phyloP scores from a whole-genome alignment of 2,888 invertebrate species.

The Xanthostigma xanthostigma region DNA sequence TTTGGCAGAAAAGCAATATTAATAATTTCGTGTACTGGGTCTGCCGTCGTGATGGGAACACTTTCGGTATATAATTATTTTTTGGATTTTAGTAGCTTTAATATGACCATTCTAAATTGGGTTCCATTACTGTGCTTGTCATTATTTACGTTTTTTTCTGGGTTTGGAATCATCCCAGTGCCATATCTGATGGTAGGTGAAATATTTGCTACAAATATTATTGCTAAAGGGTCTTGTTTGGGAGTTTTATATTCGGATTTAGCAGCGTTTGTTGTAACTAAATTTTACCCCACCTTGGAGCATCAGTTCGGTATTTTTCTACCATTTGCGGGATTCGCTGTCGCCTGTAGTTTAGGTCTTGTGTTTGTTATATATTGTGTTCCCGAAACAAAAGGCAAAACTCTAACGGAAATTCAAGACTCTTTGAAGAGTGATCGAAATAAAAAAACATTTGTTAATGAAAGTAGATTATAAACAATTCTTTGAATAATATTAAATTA shows the following conservation, averaged over 20 bases:
- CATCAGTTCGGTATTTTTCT: slow-evolving; percentile 24
- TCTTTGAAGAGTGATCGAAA: slow-evolving; percentile 19
- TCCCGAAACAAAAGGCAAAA: slow-evolving; percentile 30
- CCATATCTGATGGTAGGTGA: slow-evolving; percentile 29
- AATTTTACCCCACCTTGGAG: slow-evolving; percentile 26
- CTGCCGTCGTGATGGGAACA: slow-evolving; percentile 19
- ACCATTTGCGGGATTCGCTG: slow-evolving; percentile 25
- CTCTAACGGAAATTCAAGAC: slow-evolving; percentile 27
- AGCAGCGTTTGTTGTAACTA: slow-evolving; percentile 27
- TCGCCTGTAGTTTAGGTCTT: slow-evolving; percentile 23
- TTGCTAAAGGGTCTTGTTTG: slow-evolving; percentile 26
- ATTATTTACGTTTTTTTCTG: slow-evolving; percentile 3
- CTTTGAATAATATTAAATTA: too few species aligned
- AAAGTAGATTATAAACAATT: too few species aligned
- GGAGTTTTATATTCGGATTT: slow-evolving; percentile 24
- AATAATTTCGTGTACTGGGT: slow-evolving; percentile 21
- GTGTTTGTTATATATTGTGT: slow-evolving; percentile 23
- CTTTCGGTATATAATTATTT: slow-evolving; percentile 20
- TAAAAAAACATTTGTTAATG: too few species aligned
- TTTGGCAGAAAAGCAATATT: slow-evolving; percentile 24
- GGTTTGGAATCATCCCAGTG: slow-evolving; percentile 25
- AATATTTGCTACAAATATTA: slow-evolving; percentile 28
- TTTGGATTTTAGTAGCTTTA: slow-evolving; percentile 14
- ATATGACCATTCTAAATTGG: slow-evolving; percentile 20
- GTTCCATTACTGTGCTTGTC: slow-evolving; percentile 2